Percentiles rank a stretch among this genome's conserved stretches.
phyloP scores from a whole-genome alignment of 2,113 vertebrate genomes.

The Climacteris rufus region DNA sequence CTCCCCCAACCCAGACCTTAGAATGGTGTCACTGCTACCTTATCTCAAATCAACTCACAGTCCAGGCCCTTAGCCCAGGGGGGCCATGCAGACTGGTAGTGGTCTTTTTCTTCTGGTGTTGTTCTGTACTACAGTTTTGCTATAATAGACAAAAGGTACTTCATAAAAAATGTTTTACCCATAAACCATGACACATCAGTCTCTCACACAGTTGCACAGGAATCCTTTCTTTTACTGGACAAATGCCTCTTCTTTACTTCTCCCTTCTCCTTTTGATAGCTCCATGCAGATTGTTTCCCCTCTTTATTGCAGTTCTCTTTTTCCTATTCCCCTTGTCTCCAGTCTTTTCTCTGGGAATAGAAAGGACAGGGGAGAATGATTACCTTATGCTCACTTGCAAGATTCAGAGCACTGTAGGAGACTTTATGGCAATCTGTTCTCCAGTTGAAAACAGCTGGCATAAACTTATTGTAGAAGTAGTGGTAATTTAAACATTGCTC shows the following conservation, averaged over 20 bases:
- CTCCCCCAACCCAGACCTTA: too few relatives aligned
- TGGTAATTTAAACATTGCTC: background rate
- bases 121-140: too few relatives aligned
- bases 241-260: background rate
- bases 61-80: too few relatives aligned
- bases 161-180: too few relatives aligned
- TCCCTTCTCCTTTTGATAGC: background rate
- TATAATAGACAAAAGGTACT: too few relatives aligned
- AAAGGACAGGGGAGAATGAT: background rate
- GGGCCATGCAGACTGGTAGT: too few relatives aligned
- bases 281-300: background rate
- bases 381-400: background rate
- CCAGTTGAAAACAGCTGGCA: background rate
- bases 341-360: background rate
- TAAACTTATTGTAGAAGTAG: background rate
- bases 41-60: too few relatives aligned
- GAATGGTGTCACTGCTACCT: too few relatives aligned
- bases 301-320: background rate
- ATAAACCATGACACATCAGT: too few relatives aligned
- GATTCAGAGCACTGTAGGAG: background rate
- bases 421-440: constrained; percentile 22
- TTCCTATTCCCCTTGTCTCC: background rate
- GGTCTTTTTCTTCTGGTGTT: too few relatives aligned
- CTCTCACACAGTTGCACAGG: background rate
- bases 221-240: background rate